Base-by-base conservation (phyloP, 2,888 invertebrate species). In the Apodemia hepburni region DNA sequence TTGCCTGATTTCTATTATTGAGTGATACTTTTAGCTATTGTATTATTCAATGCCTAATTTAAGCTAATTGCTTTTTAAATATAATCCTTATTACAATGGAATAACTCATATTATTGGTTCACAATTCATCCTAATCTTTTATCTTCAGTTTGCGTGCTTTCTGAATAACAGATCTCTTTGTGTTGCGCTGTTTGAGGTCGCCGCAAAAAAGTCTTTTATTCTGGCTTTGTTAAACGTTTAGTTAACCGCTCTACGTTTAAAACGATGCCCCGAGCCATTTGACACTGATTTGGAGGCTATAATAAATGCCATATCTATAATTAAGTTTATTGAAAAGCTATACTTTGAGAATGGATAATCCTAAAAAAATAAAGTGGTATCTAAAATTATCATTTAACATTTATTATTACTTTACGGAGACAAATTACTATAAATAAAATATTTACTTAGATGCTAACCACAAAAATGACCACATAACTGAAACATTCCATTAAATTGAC, bases 101-200 rank as follows among this genome's bases (percentile, higher is more conserved):
- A 60, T 66, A 65, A 54, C 27, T 54, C 7, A 27, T 27, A 27
- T 54, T 54, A 15, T 27, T 7, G 54, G 6, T 27, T 27, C 15
- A 27, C 27, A 29, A 54, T 54, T 15, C 7, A 54, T 27, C 22
- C 59, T 35, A 62, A 65, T 66, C 62, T 64, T 49, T 61, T 64
- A 66, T 67, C 66, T 63, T 12, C 17, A 38, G 64, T 62, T 69
- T 60, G 69, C 69, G 68, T 65, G 66, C 61, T 66, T 61, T 35
- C 58, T 59, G 61, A 57, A 68, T 60, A 66, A 69, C 22, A 65
- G 66, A 69, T 62, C 64, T 66, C 68, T 66, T 69, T 69, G 65
- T 69, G 61, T 61, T 59, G 59, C 22, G 54, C 27, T 54, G 29
- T 27, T 15, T 54, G 27, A 54, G 54, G 54, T 54, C 54, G 27